phyloP scores from a whole-genome alignment of 2,797 vertebrate species.

The Acridotheres tristis region DNA sequence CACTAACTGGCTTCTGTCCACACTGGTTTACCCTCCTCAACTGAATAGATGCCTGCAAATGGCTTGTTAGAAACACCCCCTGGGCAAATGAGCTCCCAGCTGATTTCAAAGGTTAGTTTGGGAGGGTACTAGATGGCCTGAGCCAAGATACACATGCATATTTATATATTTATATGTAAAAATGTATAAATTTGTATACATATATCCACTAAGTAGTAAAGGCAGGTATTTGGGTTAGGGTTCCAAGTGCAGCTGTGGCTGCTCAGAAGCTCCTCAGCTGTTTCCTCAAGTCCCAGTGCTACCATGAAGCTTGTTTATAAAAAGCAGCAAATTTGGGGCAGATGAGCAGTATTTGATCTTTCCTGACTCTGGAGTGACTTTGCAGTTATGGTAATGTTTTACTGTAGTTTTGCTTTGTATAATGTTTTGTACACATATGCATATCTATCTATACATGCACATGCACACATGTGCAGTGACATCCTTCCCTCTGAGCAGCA shows the following conservation, averaged over 20 bases:
- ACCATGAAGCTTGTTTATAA: background rate
- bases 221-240: background rate
- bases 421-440: background rate
- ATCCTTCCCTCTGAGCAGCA: background rate
- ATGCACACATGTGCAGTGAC: accelerated
- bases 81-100: background rate
- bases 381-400: background rate
- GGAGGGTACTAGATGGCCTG: background rate
- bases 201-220: background rate
- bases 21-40: background rate
- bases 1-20: background rate
- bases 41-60: background rate
- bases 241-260: background rate
- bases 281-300: background rate
- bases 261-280: background rate
- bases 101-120: background rate
- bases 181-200: accelerated
- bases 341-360: background rate
- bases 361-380: background rate
- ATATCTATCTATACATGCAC: background rate
- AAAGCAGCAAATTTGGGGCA: background rate
- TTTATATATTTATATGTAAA: background rate
- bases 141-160: background rate
- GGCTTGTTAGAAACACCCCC: background rate
- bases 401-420: background rate